A percentile compares a stretch with the other conserved stretches of the same genome.
phyloP scores from a whole-genome alignment of 2,113 vertebrate genomes.

The Struthidea cinerea region DNA sequence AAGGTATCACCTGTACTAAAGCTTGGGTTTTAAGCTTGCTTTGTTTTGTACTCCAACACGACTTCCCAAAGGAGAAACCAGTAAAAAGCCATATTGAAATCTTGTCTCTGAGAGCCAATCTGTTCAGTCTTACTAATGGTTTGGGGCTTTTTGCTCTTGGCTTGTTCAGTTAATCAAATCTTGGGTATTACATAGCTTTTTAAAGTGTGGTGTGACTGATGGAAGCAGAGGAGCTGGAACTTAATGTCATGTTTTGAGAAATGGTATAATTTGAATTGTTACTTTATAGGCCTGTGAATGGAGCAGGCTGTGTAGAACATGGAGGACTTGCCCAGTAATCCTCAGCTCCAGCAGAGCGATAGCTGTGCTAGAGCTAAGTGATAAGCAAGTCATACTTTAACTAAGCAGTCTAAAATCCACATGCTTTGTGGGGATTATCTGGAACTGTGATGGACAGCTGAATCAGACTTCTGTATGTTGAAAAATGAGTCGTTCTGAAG shows the following conservation, averaged over 20 bases:
- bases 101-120: neutral
- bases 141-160: neutral
- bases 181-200: neutral
- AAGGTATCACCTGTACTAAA: constrained; percentile 75
- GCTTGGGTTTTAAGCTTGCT: neutral
- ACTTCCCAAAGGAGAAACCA: neutral
- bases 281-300: neutral
- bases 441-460: neutral
- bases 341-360: neutral
- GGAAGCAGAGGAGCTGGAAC: neutral
- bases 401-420: constrained; percentile 26
- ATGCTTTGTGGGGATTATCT: neutral
- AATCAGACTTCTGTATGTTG: neutral
- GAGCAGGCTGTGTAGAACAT: neutral
- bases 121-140: neutral
- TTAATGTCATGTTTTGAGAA: neutral
- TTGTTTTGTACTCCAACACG: neutral
- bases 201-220: neutral
- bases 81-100: neutral
- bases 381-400: constrained; percentile 30
- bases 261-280: neutral
- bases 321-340: neutral
- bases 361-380: neutral
- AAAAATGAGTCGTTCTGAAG: neutral
- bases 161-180: neutral